Evolutionary conservation across 2,888 invertebrate genomes (phyloP).

Genomic region (Acholoe squamosa): DNA sequence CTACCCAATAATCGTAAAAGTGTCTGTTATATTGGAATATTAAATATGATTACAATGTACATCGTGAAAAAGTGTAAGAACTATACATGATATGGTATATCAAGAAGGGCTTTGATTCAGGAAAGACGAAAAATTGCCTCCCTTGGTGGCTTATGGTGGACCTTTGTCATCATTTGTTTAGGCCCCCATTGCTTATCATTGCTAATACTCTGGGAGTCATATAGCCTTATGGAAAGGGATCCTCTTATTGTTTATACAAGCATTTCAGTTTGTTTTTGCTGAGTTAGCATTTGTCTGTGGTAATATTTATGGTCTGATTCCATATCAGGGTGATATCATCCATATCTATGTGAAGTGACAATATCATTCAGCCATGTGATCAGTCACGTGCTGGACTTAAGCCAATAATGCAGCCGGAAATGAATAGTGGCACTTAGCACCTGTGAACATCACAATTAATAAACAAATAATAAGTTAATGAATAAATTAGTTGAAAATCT

Average conservation of each 20-base stretch:
- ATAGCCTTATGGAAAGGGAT: not conserved
- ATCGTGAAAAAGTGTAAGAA: constrained; percentile 60
- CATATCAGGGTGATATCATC: not conserved
- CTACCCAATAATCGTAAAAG: constrained; percentile 52
- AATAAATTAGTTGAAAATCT: constrained; percentile 49
- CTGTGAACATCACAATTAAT: constrained; percentile 59
- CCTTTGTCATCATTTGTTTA: not conserved
- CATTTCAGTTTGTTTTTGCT: constrained; percentile 2
- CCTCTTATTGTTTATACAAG: not conserved
- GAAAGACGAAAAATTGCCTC: not conserved
- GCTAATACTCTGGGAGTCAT: constrained; percentile 18
- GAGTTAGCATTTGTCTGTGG: not conserved
- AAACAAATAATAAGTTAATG: constrained; percentile 58
- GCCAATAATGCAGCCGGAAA: constrained; percentile 57
- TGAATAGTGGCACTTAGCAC: constrained; percentile 58
- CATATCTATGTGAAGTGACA: constrained; percentile 28
- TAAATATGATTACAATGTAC: constrained; percentile 58
- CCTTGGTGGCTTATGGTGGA: not conserved
- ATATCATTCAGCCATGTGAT: constrained; percentile 48
- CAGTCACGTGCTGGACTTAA: constrained; percentile 53
- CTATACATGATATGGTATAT: constrained; percentile 63
- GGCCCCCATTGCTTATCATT: not conserved
- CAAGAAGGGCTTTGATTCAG: constrained; percentile 39
- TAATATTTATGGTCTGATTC: not conserved
- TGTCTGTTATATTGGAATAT: constrained; percentile 47